Base-by-base conservation (phyloP, 2,888 invertebrate genomes). In the Clitarchus hookeri region DNA sequence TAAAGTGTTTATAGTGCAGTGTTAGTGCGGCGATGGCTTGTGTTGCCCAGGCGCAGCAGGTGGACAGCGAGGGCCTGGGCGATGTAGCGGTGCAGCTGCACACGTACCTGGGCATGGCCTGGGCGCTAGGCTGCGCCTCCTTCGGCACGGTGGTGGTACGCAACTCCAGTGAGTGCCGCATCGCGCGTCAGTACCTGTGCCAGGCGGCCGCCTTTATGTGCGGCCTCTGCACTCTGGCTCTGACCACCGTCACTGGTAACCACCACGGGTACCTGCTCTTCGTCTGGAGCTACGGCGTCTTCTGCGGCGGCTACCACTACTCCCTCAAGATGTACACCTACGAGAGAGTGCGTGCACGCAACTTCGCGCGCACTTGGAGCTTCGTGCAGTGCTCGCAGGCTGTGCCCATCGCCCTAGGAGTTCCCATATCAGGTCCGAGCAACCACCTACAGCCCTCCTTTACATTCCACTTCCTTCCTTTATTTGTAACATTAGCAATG, bases 281-380 rank as follows among this genome's bases (percentile, higher is more conserved):
- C 91, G 95, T 95, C 84, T 96, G 96, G 96, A 94, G 96, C 90
- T 96, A 96, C 90, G 96, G 96, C 94, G 95, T 97, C 89, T 96
- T 96, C 91, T 96, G 96, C 90, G 97, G 97, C 83, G 97, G 97
- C 9, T 97, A 97, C 92, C 96, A 96, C 91, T 97, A 97, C 91
- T 96, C 97, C 84, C 92, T 97, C 88, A 97, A 97, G 92, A 96
- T 97, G 95, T 97, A 97, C 92, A 96, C 96, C 0, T 97, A 96
- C 91, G 97, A 97, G 91, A 93, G 97, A 87, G 97, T 97, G 44
- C 93, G 97, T 85, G 96, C 97, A 3, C 93, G 97, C 87, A 96
- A 97, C 91, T 97, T 97, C 90, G 96, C 97, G 0, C 93, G 97
- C 85, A 97, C 97, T 0, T 97, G 97, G 97, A 96, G 97, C 87